Evolutionary conservation across 2,797 vertebrate species (phyloP).

Genomic region (Ciconia nigra): DNA sequence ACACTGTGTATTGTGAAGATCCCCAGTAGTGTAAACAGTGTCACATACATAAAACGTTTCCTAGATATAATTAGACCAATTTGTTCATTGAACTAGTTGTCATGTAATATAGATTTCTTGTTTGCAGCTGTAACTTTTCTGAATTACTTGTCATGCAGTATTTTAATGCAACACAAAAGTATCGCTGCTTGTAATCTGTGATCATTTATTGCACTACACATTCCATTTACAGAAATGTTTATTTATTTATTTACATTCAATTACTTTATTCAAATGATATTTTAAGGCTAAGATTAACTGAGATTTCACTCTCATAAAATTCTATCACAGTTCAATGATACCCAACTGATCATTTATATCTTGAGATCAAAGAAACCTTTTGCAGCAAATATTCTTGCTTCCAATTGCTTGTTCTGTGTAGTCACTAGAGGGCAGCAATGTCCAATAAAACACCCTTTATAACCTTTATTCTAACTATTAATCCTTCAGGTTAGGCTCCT

Average conservation of each 20-base stretch:
- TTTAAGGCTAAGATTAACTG: background rate
- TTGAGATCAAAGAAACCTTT: background rate
- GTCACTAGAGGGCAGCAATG: constrained; percentile 71
- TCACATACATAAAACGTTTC: background rate
- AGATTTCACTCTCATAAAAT: background rate
- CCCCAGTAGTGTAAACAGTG: background rate
- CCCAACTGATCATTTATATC: background rate
- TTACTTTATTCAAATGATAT: background rate
- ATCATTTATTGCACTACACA: background rate
- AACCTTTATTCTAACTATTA: background rate
- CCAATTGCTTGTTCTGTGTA: too few relatives aligned
- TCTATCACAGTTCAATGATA: background rate
- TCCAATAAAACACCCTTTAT: background rate
- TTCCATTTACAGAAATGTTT: background rate
- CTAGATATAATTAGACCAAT: background rate
- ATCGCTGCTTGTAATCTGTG: background rate
- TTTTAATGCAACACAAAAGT: background rate
- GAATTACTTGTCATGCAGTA: background rate
- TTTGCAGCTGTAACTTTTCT: background rate
- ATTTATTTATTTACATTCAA: background rate
- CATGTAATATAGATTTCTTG: background rate
- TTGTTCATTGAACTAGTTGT: background rate
- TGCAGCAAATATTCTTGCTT: too few relatives aligned
- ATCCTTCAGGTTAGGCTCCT: background rate
- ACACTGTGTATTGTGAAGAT: background rate